Evolutionary conservation across 2,888 invertebrate species (phyloP), one percentile per base, ranked within the genome.

Genomic region (Penaeus monodon): DNA sequence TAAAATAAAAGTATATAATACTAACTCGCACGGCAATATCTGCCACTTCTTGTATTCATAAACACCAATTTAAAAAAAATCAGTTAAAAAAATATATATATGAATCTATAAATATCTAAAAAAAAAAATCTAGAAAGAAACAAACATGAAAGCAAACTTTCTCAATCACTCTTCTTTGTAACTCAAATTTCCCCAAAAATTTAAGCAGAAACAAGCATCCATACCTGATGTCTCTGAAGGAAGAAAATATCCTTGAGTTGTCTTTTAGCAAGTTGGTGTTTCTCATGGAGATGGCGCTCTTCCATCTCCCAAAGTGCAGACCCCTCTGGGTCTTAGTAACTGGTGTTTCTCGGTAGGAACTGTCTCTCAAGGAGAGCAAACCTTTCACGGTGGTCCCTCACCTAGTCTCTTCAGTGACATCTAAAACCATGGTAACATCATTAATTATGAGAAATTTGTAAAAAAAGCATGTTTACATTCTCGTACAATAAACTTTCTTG

Each of bases 291-390:
- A 92, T 99, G 99, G 89, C 97, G 96, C 93, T 99, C 99, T 92
- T 99, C 99, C 86, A 98, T 93, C 92, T 99, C 99, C 99, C 99
- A 99, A 3, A 99, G 94, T 6, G 97, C 96, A 0, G 98, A 97
- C 92, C 99, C n/a, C 99, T 64, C 98, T 94, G 0, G 97, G 97
- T 90, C 97, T 93, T 94, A 96, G 96, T 91, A 97, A 94, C 93
- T 97, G 97, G 91, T 99, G 99, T 91, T 98, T 96, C 93, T 98
- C 92, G 98, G 97, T 91, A 99, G 93, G 93, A 97, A 98, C 93
- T 99, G 98, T 29, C 96, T 93, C 92, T 99, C 99, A 92, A 98
- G 95, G 38, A 98, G 94, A 33, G 99, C 98, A 91, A 98, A 96
- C 91, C 97, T 95, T 92, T 98, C 97, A 76, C 97, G 94, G 92